A percentile compares a stretch with the other conserved stretches of the same genome.
These are phyloP conservation scores for Alfaro cultratus DNA, from an alignment of 2,797 vertebrate species.

Conservation along the genomic window DNA sequence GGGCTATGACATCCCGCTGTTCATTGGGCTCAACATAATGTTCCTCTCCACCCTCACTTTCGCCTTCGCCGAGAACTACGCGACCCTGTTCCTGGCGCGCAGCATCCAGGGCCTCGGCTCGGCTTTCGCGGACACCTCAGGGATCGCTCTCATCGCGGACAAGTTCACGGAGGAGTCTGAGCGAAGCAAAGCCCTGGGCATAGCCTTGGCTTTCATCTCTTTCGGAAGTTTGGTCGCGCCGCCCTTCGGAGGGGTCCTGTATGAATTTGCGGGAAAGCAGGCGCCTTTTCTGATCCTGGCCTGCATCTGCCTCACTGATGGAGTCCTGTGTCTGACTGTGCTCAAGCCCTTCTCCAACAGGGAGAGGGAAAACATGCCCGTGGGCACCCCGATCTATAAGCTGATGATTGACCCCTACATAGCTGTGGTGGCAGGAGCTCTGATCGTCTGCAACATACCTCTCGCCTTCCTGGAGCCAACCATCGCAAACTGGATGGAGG, in stretches of 20 bases:
- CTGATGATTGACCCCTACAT: conserved; percentile 98
- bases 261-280: conserved; percentile 88
- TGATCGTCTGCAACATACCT: conserved; percentile 95
- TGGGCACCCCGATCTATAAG: conserved; percentile 93
- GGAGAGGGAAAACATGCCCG: conserved; percentile 91
- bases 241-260: conserved; percentile 93
- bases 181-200: conserved; percentile 92
- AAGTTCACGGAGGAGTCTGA: conserved; percentile 89
- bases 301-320: conserved; percentile 87
- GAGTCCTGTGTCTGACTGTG: conserved; percentile 85
- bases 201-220: conserved; percentile 96
- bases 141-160: conserved; percentile 95
- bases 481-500: conserved; percentile 96
- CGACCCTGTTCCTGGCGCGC: conserved; percentile 91
- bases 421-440: conserved; percentile 92
- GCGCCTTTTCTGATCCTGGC: conserved; percentile 94
- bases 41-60: conserved; percentile 93
- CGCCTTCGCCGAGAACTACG: conserved; percentile 93
- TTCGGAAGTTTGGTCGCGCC: conserved; percentile 96
- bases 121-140: conserved; percentile 95
- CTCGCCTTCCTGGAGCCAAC: conserved; percentile 97
- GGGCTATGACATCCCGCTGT: conserved; percentile 92
- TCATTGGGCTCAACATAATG: conserved; percentile 93
- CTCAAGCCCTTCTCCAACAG: conserved; percentile 87
- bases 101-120: conserved; percentile 96